Evolutionary conservation across 2,797 vertebrate species (phyloP).

Genomic region (Semotilus atromaculatus): DNA sequence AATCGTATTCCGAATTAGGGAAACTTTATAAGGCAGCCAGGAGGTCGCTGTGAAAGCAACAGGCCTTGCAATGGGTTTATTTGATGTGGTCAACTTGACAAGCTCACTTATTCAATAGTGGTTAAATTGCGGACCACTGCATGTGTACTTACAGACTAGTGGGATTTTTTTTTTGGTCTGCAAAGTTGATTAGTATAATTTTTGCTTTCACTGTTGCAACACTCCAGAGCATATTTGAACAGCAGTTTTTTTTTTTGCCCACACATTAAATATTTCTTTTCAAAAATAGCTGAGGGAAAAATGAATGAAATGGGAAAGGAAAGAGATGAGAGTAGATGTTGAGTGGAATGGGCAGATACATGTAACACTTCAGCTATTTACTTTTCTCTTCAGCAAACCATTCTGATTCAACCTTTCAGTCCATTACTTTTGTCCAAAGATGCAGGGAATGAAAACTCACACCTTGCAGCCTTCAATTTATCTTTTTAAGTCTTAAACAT

Average conservation of each 20-base stretch:
- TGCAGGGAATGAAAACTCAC: constrained; percentile 18
- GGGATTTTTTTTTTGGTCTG: neutral
- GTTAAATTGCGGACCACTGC: neutral
- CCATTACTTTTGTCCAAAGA: constrained; percentile 28
- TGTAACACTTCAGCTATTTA: constrained; percentile 24
- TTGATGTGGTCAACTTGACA: constrained; percentile 34
- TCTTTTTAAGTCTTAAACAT: constrained; percentile 43
- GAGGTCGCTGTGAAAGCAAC: neutral
- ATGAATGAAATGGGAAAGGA: constrained; percentile 38
- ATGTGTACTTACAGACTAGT: constrained; percentile 1
- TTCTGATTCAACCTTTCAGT: constrained; percentile 38
- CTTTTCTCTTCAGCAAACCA: constrained; percentile 12
- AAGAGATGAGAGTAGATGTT: constrained; percentile 30
- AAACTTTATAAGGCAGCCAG: neutral
- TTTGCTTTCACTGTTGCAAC: constrained; percentile 20
- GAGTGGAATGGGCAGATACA: constrained; percentile 8
- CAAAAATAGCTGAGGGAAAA: constrained; percentile 24
- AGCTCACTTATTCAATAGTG: constrained; percentile 1
- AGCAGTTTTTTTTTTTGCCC: neutral
- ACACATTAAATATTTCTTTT: constrained; percentile 27
- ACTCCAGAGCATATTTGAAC: constrained; percentile 19
- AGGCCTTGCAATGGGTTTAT: neutral
- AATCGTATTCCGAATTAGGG: neutral
- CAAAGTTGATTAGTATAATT: constrained; percentile 35
- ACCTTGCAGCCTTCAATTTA: constrained; percentile 15